These are phyloP conservation scores for Petromus typicus DNA, from an alignment of 2,113 vertebrate species.

Conservation along the genomic window DNA sequence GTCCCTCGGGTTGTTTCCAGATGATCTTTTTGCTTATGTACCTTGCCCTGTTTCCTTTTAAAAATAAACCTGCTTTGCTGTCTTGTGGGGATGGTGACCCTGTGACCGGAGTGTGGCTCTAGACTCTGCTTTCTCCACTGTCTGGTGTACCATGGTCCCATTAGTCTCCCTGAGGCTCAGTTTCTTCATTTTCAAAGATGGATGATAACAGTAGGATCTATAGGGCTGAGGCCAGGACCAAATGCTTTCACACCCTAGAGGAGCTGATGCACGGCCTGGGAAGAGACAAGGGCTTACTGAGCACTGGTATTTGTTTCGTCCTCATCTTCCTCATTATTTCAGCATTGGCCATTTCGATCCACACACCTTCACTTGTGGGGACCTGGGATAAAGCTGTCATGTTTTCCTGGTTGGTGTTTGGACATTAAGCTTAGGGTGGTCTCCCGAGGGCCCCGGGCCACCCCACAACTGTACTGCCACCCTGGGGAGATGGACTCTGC, in stretches of 20 bases:
- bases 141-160: neutral
- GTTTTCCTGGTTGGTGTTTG: neutral
- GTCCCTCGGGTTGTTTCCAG: neutral
- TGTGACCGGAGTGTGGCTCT: neutral
- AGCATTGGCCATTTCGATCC: neutral
- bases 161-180: neutral
- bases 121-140: neutral
- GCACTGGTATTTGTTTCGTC: neutral
- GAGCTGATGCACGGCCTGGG: neutral
- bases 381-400: neutral
- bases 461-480: neutral
- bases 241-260: neutral
- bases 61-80: neutral
- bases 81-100: neutral
- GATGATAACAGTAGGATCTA: neutral
- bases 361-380: neutral
- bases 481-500: neutral
- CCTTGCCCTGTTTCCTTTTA: neutral
- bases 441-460: neutral
- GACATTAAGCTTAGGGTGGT: neutral
- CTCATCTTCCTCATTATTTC: neutral
- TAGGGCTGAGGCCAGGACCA: neutral
- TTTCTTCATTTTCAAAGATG: neutral
- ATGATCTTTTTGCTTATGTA: neutral
- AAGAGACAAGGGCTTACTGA: neutral